Percentiles rank a stretch among this genome's conserved stretches.
These are phyloP conservation scores for Thaleichthys pacificus DNA, from an alignment of 2,797 vertebrate genomes.

Conservation along the genomic window DNA sequence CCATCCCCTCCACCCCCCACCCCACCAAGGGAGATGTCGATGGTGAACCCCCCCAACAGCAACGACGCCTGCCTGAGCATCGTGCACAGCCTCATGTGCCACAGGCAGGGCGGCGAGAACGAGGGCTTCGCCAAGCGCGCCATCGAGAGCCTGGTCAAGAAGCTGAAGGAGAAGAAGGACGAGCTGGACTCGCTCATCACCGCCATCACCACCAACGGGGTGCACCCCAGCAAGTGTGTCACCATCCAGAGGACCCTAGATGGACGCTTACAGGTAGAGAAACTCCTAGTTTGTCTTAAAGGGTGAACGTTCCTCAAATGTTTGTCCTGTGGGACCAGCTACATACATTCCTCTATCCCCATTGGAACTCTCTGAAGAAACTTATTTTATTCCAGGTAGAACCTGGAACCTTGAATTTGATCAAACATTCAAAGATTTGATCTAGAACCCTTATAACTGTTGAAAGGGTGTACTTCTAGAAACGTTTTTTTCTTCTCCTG, in stretches of 20 bases:
- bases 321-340: background rate
- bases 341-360: background rate
- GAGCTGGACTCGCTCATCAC: constrained; percentile 84
- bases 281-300: too few relatives aligned
- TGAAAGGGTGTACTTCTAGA: background rate
- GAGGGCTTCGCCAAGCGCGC: constrained; percentile 83
- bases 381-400: background rate
- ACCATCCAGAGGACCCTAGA: constrained; percentile 87
- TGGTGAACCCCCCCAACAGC: constrained; percentile 69
- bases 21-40: constrained; percentile 49
- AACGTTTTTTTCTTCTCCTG: background rate
- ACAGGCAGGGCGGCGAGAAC: constrained; percentile 83
- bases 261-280: constrained; percentile 80
- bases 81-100: constrained; percentile 85
- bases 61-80: constrained; percentile 81
- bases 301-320: too few relatives aligned
- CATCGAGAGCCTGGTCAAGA: constrained; percentile 86
- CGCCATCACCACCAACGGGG: constrained; percentile 80
- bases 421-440: background rate
- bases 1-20: too few relatives aligned
- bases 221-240: constrained; percentile 83
- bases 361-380: background rate
- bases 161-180: constrained; percentile 86
- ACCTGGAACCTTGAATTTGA: background rate
- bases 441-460: background rate